Evolutionary conservation across 2,797 vertebrate species (phyloP).

Genomic region (Thripadectes ignobilis): DNA sequence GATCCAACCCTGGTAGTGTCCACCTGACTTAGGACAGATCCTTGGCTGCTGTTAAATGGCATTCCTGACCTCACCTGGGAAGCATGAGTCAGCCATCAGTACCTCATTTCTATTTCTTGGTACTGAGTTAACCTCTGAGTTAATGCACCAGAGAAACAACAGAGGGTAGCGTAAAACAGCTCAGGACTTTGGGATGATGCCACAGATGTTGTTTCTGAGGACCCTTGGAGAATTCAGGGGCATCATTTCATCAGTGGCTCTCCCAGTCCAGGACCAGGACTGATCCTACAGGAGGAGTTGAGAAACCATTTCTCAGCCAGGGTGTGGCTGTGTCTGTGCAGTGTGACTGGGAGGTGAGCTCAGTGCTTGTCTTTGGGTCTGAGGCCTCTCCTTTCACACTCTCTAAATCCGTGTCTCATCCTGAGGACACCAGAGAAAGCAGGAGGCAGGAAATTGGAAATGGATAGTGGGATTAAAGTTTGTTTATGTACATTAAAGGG

Average conservation of each 20-base stretch:
- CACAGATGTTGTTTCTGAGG: not conserved
- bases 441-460: not conserved
- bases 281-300: not conserved
- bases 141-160: not conserved
- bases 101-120: not conserved
- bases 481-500: not conserved
- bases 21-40: not conserved
- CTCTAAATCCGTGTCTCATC: not conserved
- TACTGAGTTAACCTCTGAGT: not conserved
- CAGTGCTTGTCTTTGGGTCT: not conserved
- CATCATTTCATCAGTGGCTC: not conserved
- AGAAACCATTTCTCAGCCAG: not conserved
- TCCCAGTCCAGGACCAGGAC: not conserved
- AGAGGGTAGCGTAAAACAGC: accelerated
- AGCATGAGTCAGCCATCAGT: not conserved
- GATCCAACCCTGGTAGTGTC: accelerated
- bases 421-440: not conserved
- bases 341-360: not conserved
- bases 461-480: not conserved
- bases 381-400: not conserved
- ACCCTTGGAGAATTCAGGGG: not conserved
- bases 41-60: not conserved
- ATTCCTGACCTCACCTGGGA: not conserved
- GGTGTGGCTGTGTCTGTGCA: not conserved
- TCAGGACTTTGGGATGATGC: not conserved